phyloP scores from a whole-genome alignment of 2,797 vertebrate genomes.

The Tapirus indicus region DNA sequence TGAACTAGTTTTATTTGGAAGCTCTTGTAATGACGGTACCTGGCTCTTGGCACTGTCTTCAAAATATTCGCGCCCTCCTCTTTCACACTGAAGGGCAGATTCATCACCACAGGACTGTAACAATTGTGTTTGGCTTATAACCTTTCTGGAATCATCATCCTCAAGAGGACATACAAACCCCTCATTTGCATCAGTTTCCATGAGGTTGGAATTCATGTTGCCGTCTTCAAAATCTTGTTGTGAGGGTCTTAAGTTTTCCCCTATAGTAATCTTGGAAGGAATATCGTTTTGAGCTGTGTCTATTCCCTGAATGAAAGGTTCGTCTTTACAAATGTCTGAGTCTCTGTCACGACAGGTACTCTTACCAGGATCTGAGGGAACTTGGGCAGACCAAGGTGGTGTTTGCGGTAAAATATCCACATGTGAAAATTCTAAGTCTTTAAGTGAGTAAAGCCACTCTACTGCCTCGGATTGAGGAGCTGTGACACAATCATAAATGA shows the following conservation, averaged over 20 bases:
- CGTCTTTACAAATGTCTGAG: neutral
- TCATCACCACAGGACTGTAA: neutral
- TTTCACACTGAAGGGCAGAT: neutral
- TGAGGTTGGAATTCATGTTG: neutral
- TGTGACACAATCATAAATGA: neutral
- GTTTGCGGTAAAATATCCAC: neutral
- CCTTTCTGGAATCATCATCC: neutral
- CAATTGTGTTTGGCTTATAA: fast-evolving
- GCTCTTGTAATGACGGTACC: neutral
- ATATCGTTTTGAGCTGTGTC: neutral
- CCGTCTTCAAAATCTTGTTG: neutral
- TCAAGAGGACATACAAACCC: neutral
- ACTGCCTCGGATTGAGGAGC: neutral
- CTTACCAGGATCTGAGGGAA: neutral
- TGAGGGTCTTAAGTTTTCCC: neutral
- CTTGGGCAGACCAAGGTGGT: fast-evolving
- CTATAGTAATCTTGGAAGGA: neutral
- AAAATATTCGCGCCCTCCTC: neutral
- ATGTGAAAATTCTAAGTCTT: conserved; percentile 9
- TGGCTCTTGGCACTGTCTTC: neutral
- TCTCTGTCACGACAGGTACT: neutral
- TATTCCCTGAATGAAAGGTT: neutral
- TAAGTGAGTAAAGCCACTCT: conserved; percentile 47
- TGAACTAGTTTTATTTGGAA: neutral
- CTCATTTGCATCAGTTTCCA: neutral